These are phyloP conservation scores for Tromatobia lineatoria DNA, from an alignment of 2,888 invertebrate genomes.

Conservation along the genomic window DNA sequence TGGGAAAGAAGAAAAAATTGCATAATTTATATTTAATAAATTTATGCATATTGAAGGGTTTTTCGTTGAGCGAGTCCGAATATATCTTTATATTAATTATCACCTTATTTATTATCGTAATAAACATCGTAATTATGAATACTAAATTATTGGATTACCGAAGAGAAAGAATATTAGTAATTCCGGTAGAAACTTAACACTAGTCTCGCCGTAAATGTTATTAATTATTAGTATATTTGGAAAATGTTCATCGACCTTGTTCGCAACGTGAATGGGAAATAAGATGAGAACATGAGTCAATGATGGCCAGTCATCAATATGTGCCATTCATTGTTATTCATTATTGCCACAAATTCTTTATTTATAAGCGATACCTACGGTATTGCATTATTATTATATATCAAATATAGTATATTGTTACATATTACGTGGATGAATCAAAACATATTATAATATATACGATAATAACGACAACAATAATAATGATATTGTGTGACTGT, in stretches of 20 bases:
- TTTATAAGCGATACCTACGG: slow-evolving; percentile 79
- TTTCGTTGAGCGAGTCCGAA: not conserved
- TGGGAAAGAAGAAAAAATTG: not conserved
- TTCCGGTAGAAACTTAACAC: slow-evolving; percentile 40
- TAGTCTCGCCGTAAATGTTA: not conserved
- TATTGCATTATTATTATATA: slow-evolving; percentile 67
- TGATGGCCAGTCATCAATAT: not conserved
- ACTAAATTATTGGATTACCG: slow-evolving; percentile 29
- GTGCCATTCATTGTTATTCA: slow-evolving; percentile 72
- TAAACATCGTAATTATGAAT: slow-evolving; percentile 15
- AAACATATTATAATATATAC: slow-evolving; percentile 45
- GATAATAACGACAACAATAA: slow-evolving; percentile 42
- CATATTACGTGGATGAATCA: slow-evolving; percentile 24
- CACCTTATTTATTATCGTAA: not conserved
- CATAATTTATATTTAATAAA: too few species aligned
- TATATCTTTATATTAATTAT: slow-evolving; percentile 44
- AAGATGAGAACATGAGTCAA: not conserved
- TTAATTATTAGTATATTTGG: not conserved
- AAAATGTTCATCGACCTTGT: not conserved
- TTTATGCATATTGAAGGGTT: not conserved
- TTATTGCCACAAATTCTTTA: slow-evolving; percentile 79
- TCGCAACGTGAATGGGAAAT: not conserved
- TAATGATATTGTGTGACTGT: slow-evolving; percentile 50
- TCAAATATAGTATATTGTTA: slow-evolving; percentile 45
- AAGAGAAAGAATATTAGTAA: slow-evolving; percentile 25